phyloP scores from a whole-genome alignment of 53 echinoderm and acorn worm species.

The Echinarachnius parma region DNA sequence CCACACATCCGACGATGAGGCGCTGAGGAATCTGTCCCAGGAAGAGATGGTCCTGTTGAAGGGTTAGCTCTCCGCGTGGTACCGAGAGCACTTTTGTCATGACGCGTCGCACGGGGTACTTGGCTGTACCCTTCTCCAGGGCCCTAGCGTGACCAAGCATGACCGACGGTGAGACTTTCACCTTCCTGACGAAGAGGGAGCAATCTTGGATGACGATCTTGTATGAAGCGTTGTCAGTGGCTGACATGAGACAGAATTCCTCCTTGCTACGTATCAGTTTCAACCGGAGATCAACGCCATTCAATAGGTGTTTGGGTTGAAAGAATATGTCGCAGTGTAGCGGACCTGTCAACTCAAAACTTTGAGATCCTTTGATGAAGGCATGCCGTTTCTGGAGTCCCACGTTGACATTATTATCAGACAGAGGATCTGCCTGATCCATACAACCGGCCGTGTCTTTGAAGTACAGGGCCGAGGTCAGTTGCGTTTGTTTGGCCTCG shows the following conservation, averaged over 20 bases:
- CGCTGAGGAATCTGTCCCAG: constrained; percentile 59
- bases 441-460: constrained; percentile 60
- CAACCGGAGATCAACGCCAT: constrained; percentile 55
- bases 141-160: constrained; percentile 59
- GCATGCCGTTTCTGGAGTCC: constrained; percentile 51
- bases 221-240: constrained; percentile 36
- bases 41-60: constrained; percentile 54
- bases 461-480: constrained; percentile 50
- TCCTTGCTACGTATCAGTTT: constrained; percentile 55
- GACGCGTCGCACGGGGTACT: constrained; percentile 56
- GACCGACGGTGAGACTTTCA: constrained; percentile 64
- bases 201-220: constrained; percentile 66
- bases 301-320: constrained; percentile 58
- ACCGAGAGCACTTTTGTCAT: constrained; percentile 50
- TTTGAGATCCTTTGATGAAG: constrained; percentile 35
- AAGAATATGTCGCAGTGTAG: constrained; percentile 63
- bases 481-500: constrained; percentile 45
- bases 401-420: constrained; percentile 5
- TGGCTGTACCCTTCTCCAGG: constrained; percentile 69
- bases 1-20: constrained; percentile 52
- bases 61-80: constrained; percentile 51
- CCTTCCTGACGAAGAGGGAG: constrained; percentile 63
- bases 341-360: constrained; percentile 52
- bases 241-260: constrained; percentile 67
- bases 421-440: constrained; percentile 37